Conservation (phyloP, 2,888 invertebrate species). For the Tineola bisselliella region DNA sequence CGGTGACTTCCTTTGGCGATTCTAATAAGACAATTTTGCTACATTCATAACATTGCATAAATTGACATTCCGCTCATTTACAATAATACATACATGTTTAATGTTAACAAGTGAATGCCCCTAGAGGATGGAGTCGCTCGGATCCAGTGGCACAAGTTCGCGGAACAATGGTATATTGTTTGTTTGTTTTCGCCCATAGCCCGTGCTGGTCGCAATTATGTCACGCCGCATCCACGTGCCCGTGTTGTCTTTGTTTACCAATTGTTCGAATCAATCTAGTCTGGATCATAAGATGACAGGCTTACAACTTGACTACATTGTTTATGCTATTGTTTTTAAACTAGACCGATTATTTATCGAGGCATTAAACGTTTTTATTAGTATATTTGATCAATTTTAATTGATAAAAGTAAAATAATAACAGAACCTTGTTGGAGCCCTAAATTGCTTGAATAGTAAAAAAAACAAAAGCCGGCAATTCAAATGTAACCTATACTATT, state of each 20-base stretch:
- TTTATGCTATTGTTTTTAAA: no score
- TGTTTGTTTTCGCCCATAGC: constrained; percentile 27
- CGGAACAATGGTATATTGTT: constrained; percentile 52
- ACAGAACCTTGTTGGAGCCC: no score
- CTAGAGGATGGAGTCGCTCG: constrained; percentile 3
- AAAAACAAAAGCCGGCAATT: no score
- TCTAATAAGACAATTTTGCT: not conserved
- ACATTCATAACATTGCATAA: not conserved
- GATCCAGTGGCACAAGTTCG: constrained; percentile 12
- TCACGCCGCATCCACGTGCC: constrained; percentile 34
- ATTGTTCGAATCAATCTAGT: constrained; percentile 37
- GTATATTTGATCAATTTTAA: no score
- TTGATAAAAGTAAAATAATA: no score
- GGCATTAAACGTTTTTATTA: no score
- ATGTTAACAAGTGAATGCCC: constrained; percentile 7
- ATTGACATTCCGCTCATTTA: not conserved
- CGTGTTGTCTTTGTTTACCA: constrained; percentile 44
- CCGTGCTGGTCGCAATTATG: constrained; percentile 36
- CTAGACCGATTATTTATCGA: no score
- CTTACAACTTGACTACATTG: not conserved
- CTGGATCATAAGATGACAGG: constrained; percentile 8
- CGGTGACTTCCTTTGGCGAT: not conserved
- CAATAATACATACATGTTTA: not conserved
- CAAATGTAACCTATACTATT: no score
- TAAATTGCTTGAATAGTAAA: no score